Base-by-base conservation (phyloP, 2,888 invertebrate genomes). In the Caenorhabditis sp. region DNA sequence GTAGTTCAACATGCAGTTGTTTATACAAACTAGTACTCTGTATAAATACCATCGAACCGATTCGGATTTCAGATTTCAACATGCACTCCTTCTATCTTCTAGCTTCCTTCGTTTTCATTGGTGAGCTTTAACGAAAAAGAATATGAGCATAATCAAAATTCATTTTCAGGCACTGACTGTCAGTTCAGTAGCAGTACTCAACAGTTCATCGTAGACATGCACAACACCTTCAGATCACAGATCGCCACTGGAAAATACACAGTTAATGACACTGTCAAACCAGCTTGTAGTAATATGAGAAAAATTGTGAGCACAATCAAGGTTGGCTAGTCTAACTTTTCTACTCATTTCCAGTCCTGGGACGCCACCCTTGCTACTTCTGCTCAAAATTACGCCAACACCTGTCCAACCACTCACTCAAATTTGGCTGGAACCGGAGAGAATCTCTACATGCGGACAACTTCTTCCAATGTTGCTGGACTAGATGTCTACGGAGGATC, bases 131-230 rank as follows among this genome's bases (percentile, higher is more conserved):
- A 26, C 2, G 24, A 22, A 26, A 22, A 51, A 51, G 1, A 6
- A 14, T 38, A 64, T 41, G 12, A 14, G 0, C 10, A 38, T 12
- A 6, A 10, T 2, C 2, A 12, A 6, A 38, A 2, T 10, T n/a
- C n/a, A n/a, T n/a, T 22, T 66, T 51, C 14, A 66, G 61, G 63
- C n/a, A 26, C 47, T 8, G 19, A 24, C 19, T 66, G 73, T 44
- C 64, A 80, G 22, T 80, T 80, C 61, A 69, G 74, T n/a, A n/a
- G 49, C 14, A 74, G n/a, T 44, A 74, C 69, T 22, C 80, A 80
- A 47, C 49, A 58, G 7, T 74, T 51, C 7, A 80, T 80, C 16
- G 68, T 80, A 2, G 59, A 80, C 26, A 35, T 59, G 38, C 80
- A 80, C 47, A 80, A 80, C 19, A 26, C 58, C 0, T n/a, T 80